Evolutionary conservation across 2,113 vertebrate genomes (phyloP).

Genomic region (Poeciliopsis turrubarensis): DNA sequence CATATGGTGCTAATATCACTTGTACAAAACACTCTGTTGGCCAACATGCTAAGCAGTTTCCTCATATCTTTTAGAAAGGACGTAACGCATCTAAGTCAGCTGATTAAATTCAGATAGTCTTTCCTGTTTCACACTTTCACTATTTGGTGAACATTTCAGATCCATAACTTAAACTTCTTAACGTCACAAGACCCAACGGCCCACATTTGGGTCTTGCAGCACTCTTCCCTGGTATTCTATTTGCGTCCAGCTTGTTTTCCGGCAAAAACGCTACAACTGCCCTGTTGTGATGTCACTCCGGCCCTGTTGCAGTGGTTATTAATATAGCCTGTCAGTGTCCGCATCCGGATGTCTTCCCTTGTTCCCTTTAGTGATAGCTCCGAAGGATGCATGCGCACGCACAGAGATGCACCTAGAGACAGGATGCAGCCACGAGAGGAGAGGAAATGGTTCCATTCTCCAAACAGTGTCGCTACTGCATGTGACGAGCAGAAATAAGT

Average conservation of each 20-base stretch:
- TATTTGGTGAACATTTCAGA: conserved; percentile 19
- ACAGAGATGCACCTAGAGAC: conserved; percentile 69
- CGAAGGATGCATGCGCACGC: conserved; percentile 53
- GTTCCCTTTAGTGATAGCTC: conserved; percentile 67
- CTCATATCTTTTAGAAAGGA: conserved; percentile 6
- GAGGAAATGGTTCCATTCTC: conserved; percentile 74
- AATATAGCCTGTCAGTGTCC: conserved; percentile 69
- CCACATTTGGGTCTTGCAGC: conserved; percentile 20
- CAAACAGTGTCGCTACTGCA: conserved; percentile 41
- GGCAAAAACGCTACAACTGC: conserved; percentile 58
- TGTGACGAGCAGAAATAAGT: conserved; percentile 14
- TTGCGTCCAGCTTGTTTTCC: conserved; percentile 70
- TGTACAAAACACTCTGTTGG: not conserved
- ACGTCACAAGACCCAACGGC: not conserved
- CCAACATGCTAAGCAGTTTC: not conserved
- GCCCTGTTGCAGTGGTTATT: conserved; percentile 70
- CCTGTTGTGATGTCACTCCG: conserved; percentile 74
- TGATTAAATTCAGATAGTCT: conserved; percentile 36
- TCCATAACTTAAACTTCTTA: conserved; percentile 16
- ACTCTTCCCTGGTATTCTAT: conserved; percentile 74
- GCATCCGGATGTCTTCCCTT: conserved; percentile 81
- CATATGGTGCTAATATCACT: not conserved
- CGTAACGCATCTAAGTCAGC: not conserved
- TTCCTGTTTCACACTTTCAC: conserved; percentile 22
- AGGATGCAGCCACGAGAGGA: conserved; percentile 76